Conservation (phyloP, 2,113 vertebrate genomes). For the Gobiocypris rarus region DNA sequence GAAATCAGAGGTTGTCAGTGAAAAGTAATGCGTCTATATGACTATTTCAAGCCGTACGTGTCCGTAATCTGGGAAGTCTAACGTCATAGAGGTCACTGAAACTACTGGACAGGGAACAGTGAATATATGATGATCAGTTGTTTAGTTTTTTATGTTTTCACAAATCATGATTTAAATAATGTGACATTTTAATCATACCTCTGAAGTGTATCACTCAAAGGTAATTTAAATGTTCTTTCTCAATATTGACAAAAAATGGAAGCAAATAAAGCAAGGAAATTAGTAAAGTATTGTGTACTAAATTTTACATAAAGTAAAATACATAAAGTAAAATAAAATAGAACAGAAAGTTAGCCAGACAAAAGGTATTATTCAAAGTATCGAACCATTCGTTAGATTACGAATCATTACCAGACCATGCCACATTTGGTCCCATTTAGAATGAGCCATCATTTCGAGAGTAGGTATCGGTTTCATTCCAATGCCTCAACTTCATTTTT, state of each 20-base stretch:
- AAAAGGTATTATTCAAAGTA: neutral
- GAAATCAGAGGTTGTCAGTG: neutral
- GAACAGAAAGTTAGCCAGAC: neutral
- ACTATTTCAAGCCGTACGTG: neutral
- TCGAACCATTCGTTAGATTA: neutral
- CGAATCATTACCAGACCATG: neutral
- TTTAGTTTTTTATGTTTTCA: neutral
- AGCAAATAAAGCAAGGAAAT: neutral
- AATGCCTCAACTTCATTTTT: conserved; percentile 19
- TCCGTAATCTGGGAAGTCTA: neutral
- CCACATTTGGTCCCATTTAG: neutral
- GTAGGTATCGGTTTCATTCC: neutral
- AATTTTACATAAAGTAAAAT: neutral
- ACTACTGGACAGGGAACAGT: neutral
- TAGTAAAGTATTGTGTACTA: neutral
- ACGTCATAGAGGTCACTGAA: neutral
- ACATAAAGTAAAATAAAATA: neutral
- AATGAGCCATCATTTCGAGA: neutral
- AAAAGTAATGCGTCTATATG: neutral
- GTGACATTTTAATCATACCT: neutral
- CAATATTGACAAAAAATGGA: neutral
- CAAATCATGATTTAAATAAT: neutral
- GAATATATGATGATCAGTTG: neutral
- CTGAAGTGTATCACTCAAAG: neutral
- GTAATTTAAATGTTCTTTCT: neutral